phyloP scores from a whole-genome alignment of 2,113 vertebrate genomes.

The Brachypodius melanocephalos region DNA sequence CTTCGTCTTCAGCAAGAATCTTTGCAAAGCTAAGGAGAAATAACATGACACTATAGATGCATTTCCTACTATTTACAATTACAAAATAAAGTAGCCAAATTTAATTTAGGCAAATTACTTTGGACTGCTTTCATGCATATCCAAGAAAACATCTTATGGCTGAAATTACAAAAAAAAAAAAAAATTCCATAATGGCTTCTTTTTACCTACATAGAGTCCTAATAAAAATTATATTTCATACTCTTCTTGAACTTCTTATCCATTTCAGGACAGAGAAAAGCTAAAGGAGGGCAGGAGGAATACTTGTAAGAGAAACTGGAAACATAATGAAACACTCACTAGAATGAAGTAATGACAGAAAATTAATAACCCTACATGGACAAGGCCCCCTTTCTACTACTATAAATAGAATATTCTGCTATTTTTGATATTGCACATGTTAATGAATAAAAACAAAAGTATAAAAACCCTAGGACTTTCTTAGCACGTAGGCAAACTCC shows the following conservation, averaged over 20 bases:
- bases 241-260: not conserved
- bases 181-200: not conserved
- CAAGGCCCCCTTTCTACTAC: not conserved
- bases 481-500: not conserved
- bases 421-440: not conserved
- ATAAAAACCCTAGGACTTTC: not conserved
- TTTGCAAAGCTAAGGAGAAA: not conserved
- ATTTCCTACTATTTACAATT: not conserved
- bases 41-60: not conserved
- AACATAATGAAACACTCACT: not conserved
- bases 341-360: not conserved
- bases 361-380: not conserved
- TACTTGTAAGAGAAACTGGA: not conserved
- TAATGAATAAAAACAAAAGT: not conserved
- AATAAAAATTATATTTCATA: not conserved
- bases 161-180: not conserved
- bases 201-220: not conserved
- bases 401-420: not conserved
- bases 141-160: not conserved
- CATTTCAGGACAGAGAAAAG: not conserved
- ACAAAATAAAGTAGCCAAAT: not conserved
- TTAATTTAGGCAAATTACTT: not conserved
- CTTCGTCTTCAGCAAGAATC: constrained; percentile 4
- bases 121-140: not conserved
- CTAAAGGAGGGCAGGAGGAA: not conserved